Evolutionary conservation across 1,140 invertebrate genomes (phyloP), one percentile per base, ranked within the genome.

Genomic region (Lysiphlebus fabarum): DNA sequence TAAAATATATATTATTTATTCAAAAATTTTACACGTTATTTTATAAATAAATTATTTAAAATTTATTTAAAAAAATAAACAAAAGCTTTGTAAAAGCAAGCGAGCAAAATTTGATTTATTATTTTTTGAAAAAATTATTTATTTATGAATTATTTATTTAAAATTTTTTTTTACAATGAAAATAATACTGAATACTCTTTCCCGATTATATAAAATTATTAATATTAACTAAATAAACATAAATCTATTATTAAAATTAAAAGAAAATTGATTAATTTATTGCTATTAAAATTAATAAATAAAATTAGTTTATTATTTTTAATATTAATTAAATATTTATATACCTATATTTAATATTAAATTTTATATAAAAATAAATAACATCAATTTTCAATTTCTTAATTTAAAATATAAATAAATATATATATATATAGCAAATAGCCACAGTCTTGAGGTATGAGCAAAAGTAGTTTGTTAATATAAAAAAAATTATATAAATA

Each of bases 41-140:
- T 51, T 9, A 49, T 49, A 37, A 51, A 38, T 36, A 37, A 51
- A 37, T 47, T 51, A 51, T 51, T 12, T n/a, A 5, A 48, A 33
- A 34, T 51, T 51, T 37, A 38, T 51, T 51, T 5, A 36, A n/a
- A 6, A 12, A 51, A 38, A 47, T 42, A 55, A 50, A 33, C 44
- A 54, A 38, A 54, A 59, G 37, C 42, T 12, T 43, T 36, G 42
- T 37, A 67, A 62, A 69, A 68, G 67, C 65, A 59, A 70, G 64
- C 63, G 61, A 68, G 64, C 68, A 53, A 61, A 47, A 33, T 44
- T 14, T 36, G 42, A 43, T 11, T 49, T n/a, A 12, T 45, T 6
- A 34, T 44, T 55, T 40, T n/a, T 5, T 17, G 10, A 14, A 45
- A 41, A 41, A 17, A 17, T 51, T 10, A 2, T 12, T 44, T 34